Evolutionary conservation across 2,888 invertebrate genomes (phyloP).

Genomic region (Alloplasta piceator): DNA sequence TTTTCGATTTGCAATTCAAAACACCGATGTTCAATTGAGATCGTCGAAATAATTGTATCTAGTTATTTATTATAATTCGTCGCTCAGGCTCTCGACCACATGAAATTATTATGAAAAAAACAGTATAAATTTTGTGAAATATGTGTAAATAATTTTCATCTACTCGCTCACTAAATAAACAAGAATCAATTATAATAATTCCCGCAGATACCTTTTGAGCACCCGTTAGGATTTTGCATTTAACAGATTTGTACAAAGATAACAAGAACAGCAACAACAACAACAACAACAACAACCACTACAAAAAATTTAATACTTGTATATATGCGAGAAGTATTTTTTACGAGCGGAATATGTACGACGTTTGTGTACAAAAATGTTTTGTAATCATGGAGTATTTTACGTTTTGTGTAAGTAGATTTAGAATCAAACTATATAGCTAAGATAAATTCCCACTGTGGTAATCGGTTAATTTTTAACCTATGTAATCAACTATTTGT

Average conservation of each 20-base stretch:
- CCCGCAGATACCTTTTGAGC: slow-evolving; percentile 75
- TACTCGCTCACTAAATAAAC: slow-evolving; percentile 74
- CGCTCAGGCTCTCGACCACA: slow-evolving; percentile 72
- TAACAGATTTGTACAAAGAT: slow-evolving; percentile 63
- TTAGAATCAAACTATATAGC: slow-evolving; percentile 17
- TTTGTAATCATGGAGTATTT: slow-evolving; percentile 55
- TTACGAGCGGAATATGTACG: slow-evolving; percentile 61
- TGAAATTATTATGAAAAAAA: slow-evolving; percentile 59
- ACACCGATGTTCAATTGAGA: slow-evolving; percentile 7
- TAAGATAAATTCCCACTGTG: no score
- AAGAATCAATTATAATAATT: slow-evolving; percentile 71
- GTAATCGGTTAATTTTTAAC: not conserved
- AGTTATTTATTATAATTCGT: slow-evolving; percentile 74
- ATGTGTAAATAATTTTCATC: slow-evolving; percentile 77
- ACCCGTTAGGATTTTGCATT: slow-evolving; percentile 70
- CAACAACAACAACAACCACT: slow-evolving; percentile 19
- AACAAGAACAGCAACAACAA: slow-evolving; percentile 8
- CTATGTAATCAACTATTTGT: not conserved
- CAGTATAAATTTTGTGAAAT: slow-evolving; percentile 69
- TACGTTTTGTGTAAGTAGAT: slow-evolving; percentile 55
- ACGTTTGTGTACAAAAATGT: slow-evolving; percentile 57
- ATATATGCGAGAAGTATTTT: slow-evolving; percentile 65
- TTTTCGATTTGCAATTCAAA: not conserved
- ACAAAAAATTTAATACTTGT: slow-evolving; percentile 56
- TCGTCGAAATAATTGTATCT: slow-evolving; percentile 68